Conservation (phyloP, 2,113 vertebrate species). For the Castor canadensis region DNA sequence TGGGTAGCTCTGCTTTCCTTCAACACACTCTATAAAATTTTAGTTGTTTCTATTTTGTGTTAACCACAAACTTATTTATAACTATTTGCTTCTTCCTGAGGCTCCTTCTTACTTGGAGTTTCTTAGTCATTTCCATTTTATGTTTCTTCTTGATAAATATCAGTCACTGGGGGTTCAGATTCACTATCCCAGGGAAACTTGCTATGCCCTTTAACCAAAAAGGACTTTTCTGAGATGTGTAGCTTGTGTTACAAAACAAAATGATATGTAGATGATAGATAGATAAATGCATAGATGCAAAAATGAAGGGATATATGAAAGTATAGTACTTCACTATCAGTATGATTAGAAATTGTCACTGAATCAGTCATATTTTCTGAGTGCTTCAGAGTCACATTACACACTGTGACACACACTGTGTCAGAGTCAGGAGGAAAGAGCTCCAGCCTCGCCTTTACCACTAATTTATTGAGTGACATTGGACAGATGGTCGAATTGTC, state of each 20-base stretch:
- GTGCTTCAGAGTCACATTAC: background rate
- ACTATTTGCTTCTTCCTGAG: background rate
- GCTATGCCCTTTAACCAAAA: background rate
- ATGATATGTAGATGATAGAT: background rate
- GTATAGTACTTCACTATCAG: background rate
- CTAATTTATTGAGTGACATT: background rate
- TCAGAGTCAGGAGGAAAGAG: background rate
- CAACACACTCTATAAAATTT: background rate
- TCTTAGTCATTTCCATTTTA: background rate
- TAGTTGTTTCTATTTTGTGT: background rate
- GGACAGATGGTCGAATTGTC: background rate
- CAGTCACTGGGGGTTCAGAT: background rate
- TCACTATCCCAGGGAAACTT: background rate
- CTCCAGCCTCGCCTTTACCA: background rate
- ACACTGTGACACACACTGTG: background rate
- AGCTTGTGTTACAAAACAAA: background rate
- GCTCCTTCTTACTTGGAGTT: background rate
- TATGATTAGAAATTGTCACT: background rate
- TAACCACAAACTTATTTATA: background rate
- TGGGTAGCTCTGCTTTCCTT: background rate
- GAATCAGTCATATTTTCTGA: background rate
- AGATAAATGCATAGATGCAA: background rate
- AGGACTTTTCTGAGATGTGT: background rate
- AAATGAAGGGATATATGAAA: background rate
- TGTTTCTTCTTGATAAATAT: background rate